These are phyloP conservation scores for Piaya cayana DNA, from an alignment of 2,113 vertebrate species.

Conservation along the genomic window DNA sequence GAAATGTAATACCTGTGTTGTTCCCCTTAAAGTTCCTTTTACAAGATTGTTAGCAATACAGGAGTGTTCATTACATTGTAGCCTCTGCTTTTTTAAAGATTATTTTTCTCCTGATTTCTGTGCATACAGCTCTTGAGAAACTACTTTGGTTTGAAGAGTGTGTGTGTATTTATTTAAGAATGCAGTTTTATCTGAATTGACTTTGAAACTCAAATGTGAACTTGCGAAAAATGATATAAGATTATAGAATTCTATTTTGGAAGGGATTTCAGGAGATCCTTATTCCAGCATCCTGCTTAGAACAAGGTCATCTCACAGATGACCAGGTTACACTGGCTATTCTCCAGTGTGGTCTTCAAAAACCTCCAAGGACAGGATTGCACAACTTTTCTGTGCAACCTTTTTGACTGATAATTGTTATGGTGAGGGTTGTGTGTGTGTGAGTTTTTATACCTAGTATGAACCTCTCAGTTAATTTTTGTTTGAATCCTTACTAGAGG, in stretches of 20 bases:
- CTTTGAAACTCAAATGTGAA: neutral
- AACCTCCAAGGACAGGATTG: neutral
- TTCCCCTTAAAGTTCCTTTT: neutral
- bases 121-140: neutral
- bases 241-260: neutral
- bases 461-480: neutral
- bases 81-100: neutral
- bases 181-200: neutral
- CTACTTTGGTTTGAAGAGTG: neutral
- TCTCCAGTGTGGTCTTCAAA: neutral
- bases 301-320: neutral
- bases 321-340: rapidly evolving
- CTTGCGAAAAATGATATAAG: neutral
- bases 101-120: neutral
- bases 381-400: neutral
- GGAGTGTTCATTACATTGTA: neutral
- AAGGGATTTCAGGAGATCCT: neutral
- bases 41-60: neutral
- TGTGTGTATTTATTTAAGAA: neutral
- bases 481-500: neutral
- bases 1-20: neutral
- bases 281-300: neutral
- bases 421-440: neutral
- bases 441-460: neutral
- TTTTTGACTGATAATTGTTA: neutral